These are phyloP conservation scores for Rhinoptilus africanus DNA, from an alignment of 2,113 vertebrate species.

Conservation along the genomic window DNA sequence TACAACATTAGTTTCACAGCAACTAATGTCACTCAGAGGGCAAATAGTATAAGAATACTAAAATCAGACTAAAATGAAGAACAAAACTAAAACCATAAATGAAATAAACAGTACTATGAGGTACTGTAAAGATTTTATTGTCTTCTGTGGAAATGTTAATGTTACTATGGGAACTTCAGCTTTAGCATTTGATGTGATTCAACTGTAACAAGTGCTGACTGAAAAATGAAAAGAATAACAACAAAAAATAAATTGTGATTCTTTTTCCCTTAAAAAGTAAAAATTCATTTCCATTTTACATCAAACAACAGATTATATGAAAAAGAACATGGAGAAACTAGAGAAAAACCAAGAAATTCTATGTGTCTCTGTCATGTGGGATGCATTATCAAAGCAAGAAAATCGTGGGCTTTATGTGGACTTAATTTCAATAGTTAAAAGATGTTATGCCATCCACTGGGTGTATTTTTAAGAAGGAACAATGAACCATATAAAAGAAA, in stretches of 20 bases:
- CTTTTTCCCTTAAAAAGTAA: neutral
- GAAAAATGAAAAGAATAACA: neutral
- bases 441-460: neutral
- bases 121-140: neutral
- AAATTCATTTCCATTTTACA: neutral
- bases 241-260: neutral
- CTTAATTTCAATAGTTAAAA: neutral
- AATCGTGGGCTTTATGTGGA: neutral
- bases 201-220: neutral
- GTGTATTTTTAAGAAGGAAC: neutral
- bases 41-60: neutral
- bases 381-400: neutral
- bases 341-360: neutral
- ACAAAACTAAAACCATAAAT: neutral
- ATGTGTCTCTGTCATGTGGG: neutral
- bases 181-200: neutral
- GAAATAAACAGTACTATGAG: neutral
- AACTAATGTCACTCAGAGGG: neutral
- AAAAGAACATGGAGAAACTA: neutral
- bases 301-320: neutral
- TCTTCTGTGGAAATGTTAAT: neutral
- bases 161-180: slow-evolving; percentile 9
- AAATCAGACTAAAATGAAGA: neutral
- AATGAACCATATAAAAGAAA: neutral
- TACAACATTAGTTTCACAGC: neutral